Evolutionary conservation across 1,140 invertebrate species (phyloP).

Genomic region (Caenorhabditis elegans): DNA sequence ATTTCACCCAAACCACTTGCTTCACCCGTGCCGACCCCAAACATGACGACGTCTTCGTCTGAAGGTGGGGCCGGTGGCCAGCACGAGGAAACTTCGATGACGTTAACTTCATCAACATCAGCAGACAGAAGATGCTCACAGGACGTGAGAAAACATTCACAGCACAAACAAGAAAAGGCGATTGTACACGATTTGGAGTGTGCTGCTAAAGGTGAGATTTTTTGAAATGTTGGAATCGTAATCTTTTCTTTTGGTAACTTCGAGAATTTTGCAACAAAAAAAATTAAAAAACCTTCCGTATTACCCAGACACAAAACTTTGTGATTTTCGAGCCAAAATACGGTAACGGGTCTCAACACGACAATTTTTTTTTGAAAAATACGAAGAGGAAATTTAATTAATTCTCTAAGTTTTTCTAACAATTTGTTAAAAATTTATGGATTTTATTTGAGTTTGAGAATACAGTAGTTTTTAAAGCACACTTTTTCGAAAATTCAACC

Average conservation of each 20-base stretch:
- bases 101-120: background rate
- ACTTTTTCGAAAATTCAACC: no score
- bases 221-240: background rate
- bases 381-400: no score
- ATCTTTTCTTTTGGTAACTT: background rate
- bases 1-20: constrained; percentile 10
- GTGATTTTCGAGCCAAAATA: no score
- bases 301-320: no score
- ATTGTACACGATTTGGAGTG: constrained; percentile 34
- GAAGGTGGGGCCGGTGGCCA: background rate
- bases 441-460: no score
- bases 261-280: no score
- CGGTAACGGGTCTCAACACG: no score
- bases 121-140: background rate
- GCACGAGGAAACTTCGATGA: background rate
- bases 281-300: no score
- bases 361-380: no score
- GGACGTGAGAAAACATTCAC: constrained; percentile 15
- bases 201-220: constrained; percentile 1
- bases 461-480: no score
- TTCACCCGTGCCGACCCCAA: constrained; percentile 2
- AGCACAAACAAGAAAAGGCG: constrained; percentile 30
- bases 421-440: no score
- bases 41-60: background rate
- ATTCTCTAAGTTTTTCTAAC: no score